Evolutionary conservation across 2,888 invertebrate genomes (phyloP), one percentile per base, ranked within the genome.

Genomic region (Thereva nobilitata): DNA sequence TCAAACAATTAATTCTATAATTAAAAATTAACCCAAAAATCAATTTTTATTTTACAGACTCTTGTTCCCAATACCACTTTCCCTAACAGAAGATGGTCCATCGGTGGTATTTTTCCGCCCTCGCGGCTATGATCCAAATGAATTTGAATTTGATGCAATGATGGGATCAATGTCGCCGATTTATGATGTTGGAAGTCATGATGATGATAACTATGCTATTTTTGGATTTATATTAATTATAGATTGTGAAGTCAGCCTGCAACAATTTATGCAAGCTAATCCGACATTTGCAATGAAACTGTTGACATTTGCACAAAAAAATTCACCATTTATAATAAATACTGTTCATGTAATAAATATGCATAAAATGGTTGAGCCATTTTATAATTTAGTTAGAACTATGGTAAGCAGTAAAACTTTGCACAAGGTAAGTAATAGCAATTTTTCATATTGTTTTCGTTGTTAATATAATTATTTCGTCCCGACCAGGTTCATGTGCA

Each of bases 391-490:
- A 67, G 78, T 88, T 9, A 86, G 84, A 72, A 77, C 83, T 8
- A 84, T 89, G 74, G 78, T 88, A 75, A 84, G 84, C 42, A 84
- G 85, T 63, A 89, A 89, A 75, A 79, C 86, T 72, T 84, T 83
- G 74, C 81, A 83, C 57, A 79, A 87, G 73, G 87, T 88, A 80
- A 23, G 23, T 23, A 23, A 23, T 23, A 23, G 23, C 23, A 23
- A 23, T 23, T 23, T 23, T 23, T 23, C 23, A 23, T 23, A 23
- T 23, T 23, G 23, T 23, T 23, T 2, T 23, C 2, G 23, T 23
- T 23, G 23, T 2, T 23, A 23, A 23, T 23, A 23, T 23, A 23
- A 23, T 23, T 23, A 2, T 23, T 23, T 23, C 23, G 1, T 23
- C 23, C 23, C 23, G 2, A 23, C 77, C 77, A 87, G 85, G 72